Evolutionary conservation across 2,797 vertebrate species (phyloP).

Genomic region (Acanthurus leucopareius): DNA sequence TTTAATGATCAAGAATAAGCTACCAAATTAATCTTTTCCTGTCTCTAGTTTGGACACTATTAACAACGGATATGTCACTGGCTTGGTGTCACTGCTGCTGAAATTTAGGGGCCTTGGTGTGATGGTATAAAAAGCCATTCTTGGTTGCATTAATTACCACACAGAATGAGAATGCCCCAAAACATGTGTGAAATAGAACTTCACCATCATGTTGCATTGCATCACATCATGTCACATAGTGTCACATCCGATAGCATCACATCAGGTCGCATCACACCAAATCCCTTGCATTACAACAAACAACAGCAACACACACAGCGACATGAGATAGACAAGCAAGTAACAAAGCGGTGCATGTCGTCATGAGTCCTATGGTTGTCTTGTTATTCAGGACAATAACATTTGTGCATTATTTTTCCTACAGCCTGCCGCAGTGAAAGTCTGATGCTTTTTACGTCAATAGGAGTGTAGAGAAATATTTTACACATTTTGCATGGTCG

Average conservation of each 20-base stretch:
- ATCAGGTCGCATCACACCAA: constrained; percentile 36
- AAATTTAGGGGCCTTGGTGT: not conserved
- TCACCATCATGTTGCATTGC: constrained; percentile 4
- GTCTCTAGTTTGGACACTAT: not conserved
- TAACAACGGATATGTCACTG: not conserved
- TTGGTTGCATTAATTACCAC: constrained; percentile 12
- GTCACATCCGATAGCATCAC: not conserved
- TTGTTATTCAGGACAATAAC: constrained; percentile 9
- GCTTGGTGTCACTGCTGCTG: not conserved
- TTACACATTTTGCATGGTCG: constrained; percentile 12
- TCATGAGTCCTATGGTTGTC: not conserved
- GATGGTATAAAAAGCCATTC: not conserved
- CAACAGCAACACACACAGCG: not conserved
- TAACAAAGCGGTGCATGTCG: not conserved
- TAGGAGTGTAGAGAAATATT: not conserved
- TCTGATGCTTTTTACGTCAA: constrained; percentile 1
- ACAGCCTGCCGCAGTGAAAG: not conserved
- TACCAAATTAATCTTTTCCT: not conserved
- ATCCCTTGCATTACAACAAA: constrained; percentile 37
- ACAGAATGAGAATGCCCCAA: constrained; percentile 7
- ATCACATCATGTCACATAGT: constrained; percentile 22
- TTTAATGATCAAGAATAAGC: constrained; percentile 39
- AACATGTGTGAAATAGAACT: constrained; percentile 7
- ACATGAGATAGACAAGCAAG: not conserved
- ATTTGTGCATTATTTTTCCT: constrained; percentile 3